Evolutionary conservation across 2,888 invertebrate genomes (phyloP).

Genomic region (Pharmacophagus antenor): DNA sequence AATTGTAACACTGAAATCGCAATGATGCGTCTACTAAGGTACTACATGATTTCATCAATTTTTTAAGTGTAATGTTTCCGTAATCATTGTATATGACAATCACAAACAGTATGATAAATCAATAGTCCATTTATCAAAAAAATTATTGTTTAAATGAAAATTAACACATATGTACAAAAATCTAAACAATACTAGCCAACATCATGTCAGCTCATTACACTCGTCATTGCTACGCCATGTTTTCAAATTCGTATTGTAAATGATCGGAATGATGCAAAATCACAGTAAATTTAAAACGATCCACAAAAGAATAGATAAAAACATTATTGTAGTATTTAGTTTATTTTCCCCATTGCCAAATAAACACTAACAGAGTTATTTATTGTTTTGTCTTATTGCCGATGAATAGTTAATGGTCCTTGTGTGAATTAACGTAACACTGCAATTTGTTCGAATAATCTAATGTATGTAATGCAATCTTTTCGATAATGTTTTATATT

Average conservation of each 20-base stretch:
- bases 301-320: slow-evolving; percentile 22
- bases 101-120: background rate
- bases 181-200: background rate
- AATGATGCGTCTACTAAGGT: too few species aligned
- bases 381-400: slow-evolving; percentile 10
- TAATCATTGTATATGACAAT: background rate
- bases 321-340: slow-evolving; percentile 23
- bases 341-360: slow-evolving; percentile 23
- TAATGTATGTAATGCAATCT: too few species aligned
- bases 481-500: too few species aligned
- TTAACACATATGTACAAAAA: background rate
- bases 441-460: too few species aligned
- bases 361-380: slow-evolving; percentile 15
- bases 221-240: slow-evolving; percentile 24
- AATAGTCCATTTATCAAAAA: background rate
- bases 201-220: background rate
- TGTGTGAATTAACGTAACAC: background rate
- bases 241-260: slow-evolving; percentile 28
- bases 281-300: slow-evolving; percentile 5
- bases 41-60: too few species aligned
- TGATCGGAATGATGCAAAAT: slow-evolving; percentile 26
- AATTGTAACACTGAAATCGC: too few species aligned
- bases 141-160: background rate
- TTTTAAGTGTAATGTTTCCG: too few species aligned
- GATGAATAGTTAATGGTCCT: background rate